These are phyloP conservation scores for Heliangelus exortis DNA, from an alignment of 2,797 vertebrate genomes.

Conservation along the genomic window DNA sequence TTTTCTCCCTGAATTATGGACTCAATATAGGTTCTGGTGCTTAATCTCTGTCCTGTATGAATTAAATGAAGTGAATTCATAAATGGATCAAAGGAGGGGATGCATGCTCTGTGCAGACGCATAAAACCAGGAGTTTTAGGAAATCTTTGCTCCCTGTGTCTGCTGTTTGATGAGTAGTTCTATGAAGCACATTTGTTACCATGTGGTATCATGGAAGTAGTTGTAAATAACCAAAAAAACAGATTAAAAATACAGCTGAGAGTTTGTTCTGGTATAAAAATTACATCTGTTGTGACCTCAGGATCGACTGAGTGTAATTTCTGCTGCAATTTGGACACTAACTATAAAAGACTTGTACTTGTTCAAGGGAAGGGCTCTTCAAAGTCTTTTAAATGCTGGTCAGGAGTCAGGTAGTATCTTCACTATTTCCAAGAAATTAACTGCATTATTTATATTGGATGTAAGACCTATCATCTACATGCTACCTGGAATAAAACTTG, in stretches of 20 bases:
- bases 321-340: background rate
- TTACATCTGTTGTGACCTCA: background rate
- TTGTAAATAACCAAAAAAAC: background rate
- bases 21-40: background rate
- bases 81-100: background rate
- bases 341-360: background rate
- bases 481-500: background rate
- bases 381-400: background rate
- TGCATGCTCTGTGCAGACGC: background rate
- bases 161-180: background rate
- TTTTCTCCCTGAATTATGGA: background rate
- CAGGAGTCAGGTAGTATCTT: background rate
- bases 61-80: background rate
- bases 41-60: background rate
- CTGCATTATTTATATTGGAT: background rate
- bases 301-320: background rate
- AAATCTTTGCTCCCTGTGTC: background rate
- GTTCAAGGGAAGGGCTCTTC: background rate
- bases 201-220: rapidly evolving
- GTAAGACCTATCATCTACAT: background rate
- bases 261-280: background rate
- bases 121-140: background rate
- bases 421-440: background rate
- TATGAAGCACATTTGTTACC: background rate
- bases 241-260: background rate